Percentiles rank a stretch among this genome's conserved stretches.
These are phyloP conservation scores for Itoplectis maculator DNA, from an alignment of 2,888 invertebrate genomes.

Conservation along the genomic window DNA sequence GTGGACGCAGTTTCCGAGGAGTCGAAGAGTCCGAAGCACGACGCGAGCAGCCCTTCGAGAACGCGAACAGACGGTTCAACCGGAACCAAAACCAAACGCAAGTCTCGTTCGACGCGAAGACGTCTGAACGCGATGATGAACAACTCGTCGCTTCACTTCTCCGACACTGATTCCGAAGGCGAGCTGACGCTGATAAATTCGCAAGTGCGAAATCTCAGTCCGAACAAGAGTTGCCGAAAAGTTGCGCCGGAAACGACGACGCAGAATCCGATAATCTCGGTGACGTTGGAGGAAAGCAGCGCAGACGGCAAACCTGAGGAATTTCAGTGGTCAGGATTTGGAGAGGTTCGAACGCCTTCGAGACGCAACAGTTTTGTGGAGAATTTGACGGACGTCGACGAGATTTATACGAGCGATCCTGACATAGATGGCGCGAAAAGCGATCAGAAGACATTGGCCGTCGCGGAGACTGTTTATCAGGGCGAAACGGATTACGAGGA, in stretches of 20 bases:
- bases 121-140: conserved; percentile 81
- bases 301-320: conserved; percentile 47
- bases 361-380: conserved; percentile 77
- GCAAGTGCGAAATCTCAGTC: conserved; percentile 62
- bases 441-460: conserved; percentile 66
- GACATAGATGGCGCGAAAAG: conserved; percentile 70
- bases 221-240: conserved; percentile 31
- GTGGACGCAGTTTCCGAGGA: conserved; percentile 62
- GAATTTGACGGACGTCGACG: conserved; percentile 81
- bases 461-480: conserved; percentile 71
- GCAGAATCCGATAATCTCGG: conserved; percentile 77
- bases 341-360: conserved; percentile 46
- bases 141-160: conserved; percentile 82
- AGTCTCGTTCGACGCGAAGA: conserved; percentile 79
- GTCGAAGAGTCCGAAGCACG: conserved; percentile 31
- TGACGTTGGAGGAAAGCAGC: conserved; percentile 73
- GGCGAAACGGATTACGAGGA: conserved; percentile 82
- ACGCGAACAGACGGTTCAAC: conserved; percentile 50
- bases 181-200: conserved; percentile 76
- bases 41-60: conserved; percentile 43
- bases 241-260: conserved; percentile 30
- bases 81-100: conserved; percentile 78
- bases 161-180: conserved; percentile 83
- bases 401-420: conserved; percentile 80
- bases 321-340: conserved; percentile 49